phyloP scores from a whole-genome alignment of 2,113 vertebrate species.

The Leptocoma aspasia region DNA sequence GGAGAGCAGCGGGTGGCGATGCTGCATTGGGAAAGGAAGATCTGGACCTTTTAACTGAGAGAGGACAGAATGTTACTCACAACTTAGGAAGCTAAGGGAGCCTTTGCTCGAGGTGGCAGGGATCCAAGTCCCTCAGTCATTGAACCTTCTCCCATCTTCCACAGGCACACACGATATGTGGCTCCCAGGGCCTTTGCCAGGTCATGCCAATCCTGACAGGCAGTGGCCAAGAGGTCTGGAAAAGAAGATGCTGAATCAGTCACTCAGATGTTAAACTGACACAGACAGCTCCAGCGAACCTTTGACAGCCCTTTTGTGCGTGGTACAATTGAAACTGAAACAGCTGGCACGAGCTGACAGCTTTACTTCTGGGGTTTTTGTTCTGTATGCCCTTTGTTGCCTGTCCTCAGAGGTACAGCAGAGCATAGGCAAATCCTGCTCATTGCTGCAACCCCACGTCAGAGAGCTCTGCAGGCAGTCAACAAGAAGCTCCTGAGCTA shows the following conservation, averaged over 20 bases:
- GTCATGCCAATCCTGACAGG: not conserved
- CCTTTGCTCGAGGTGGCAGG: not conserved
- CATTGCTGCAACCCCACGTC: not conserved
- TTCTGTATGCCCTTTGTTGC: not conserved
- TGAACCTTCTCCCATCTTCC: not conserved
- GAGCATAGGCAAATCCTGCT: not conserved
- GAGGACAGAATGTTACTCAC: not conserved
- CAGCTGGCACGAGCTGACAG: not conserved
- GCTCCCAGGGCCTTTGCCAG: rapidly evolving
- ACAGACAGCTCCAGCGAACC: not conserved
- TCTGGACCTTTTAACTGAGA: not conserved
- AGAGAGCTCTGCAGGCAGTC: not conserved
- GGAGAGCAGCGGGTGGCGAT: not conserved
- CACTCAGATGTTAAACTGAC: rapidly evolving
- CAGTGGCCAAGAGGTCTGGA: not conserved
- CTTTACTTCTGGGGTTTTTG: not conserved
- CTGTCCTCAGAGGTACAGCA: not conserved
- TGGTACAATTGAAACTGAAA: not conserved
- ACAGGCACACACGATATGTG: rapidly evolving
- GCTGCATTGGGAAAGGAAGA: rapidly evolving
- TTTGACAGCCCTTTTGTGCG: rapidly evolving
- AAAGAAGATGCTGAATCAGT: not conserved
- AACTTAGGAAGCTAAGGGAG: not conserved
- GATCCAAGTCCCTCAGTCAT: not conserved
- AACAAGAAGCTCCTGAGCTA: not conserved